Evolutionary conservation across 1,140 invertebrate genomes (phyloP), one percentile per base, ranked within the genome.

Genomic region (Patella vulgata): DNA sequence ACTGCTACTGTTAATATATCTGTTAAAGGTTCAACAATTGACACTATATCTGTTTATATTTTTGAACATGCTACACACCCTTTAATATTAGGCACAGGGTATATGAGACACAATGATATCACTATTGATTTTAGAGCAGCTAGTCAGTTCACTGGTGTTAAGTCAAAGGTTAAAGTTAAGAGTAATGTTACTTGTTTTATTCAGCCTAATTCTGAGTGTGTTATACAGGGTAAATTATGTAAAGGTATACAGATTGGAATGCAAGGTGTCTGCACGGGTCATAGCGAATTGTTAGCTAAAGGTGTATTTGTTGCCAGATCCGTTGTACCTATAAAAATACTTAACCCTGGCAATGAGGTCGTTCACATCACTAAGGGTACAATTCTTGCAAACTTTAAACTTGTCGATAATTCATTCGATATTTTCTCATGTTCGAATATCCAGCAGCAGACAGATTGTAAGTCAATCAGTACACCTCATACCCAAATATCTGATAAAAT

Each of bases 41-140:
- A 8, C 6, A 8, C 14, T 36, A 14, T 36, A 8, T 36, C 14
- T 8, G 61, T 63, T 8, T 51, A 63, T 52, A 17, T 63, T 4
- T 28, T 65, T 14, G 11, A 27, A 19, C 30, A 58, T 25, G 33
- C 55, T 11, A 59, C 55, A 2, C 63, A 65, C 39, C 55, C 63
- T 47, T 54, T 65, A 21, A 59, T 53, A 30, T 65, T 65, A 14
- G 63, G 63, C 23, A 52, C 51, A 19, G 28, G 23, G 3, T 59
- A 53, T 48, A 44, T 65, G 48, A 2, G 17, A 1, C 4, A 52
- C 1, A 4, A 65, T 46, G 5, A 28, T n/a, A 44, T 65, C 17
- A 33, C 30, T 36, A 25, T 65, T 51, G 30, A 58, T 47, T 65
- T 65, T 42, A n/a, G 27, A 23, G 36, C 39, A 44, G 23, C 23